phyloP scores from a whole-genome alignment of 2,113 vertebrate species.

The Hippolais icterina region DNA sequence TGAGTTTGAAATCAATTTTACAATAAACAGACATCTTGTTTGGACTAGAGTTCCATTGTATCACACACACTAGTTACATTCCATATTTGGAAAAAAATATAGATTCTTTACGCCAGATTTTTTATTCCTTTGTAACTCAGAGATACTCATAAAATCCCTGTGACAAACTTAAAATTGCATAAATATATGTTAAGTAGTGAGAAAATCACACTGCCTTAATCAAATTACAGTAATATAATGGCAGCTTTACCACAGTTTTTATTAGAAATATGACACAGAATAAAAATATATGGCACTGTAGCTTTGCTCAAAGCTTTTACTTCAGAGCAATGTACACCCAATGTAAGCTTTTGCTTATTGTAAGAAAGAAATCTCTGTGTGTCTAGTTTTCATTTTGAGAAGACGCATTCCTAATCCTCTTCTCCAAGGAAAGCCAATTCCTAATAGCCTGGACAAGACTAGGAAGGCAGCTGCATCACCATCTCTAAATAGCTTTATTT shows the following conservation, averaged over 20 bases:
- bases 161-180: not conserved
- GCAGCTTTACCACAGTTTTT: not conserved
- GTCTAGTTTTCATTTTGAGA: constrained; percentile 19
- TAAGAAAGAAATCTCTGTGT: not conserved
- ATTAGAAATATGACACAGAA: not conserved
- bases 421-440: constrained; percentile 35
- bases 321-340: not conserved
- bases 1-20: not conserved
- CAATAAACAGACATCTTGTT: not conserved
- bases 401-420: constrained; percentile 17
- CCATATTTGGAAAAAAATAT: not conserved
- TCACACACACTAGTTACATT: not conserved
- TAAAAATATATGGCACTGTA: not conserved
- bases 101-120: not conserved
- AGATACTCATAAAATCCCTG: not conserved
- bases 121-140: not conserved
- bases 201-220: not conserved
- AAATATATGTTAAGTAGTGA: not conserved
- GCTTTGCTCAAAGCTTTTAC: not conserved
- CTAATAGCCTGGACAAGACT: not conserved
- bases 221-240: not conserved
- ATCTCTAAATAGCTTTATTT: not conserved
- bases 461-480: not conserved
- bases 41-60: not conserved
- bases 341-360: not conserved